These are phyloP conservation scores for Drosophila leonis DNA, from an alignment of 2,888 invertebrate genomes.

Conservation along the genomic window DNA sequence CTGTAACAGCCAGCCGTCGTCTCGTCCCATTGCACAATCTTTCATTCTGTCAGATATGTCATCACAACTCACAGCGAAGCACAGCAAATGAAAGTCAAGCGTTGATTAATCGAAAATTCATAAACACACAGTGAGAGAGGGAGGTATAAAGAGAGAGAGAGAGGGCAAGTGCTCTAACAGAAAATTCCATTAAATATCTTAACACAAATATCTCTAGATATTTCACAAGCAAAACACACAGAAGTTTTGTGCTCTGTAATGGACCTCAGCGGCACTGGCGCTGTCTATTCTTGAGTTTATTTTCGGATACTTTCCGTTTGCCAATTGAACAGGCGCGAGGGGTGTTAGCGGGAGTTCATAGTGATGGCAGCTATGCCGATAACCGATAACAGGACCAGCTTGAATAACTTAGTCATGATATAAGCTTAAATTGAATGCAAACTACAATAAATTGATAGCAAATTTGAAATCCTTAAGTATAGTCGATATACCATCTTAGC, in stretches of 20 bases:
- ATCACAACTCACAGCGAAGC: conserved; percentile 49
- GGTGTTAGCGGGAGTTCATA: background rate
- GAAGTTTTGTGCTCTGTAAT: conserved; percentile 24
- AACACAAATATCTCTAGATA: conserved; percentile 16
- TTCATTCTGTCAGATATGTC: conserved; percentile 77
- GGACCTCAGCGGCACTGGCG: conserved; percentile 22
- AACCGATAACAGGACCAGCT: background rate
- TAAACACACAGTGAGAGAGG: conserved; percentile 28
- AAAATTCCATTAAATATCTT: conserved; percentile 42
- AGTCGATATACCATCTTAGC: background rate
- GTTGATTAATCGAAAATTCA: conserved; percentile 74
- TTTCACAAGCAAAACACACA: conserved; percentile 2
- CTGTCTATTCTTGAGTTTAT: conserved; percentile 38
- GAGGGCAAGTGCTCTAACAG: conserved; percentile 9
- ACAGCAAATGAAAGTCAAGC: conserved; percentile 61
- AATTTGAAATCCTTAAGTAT: background rate
- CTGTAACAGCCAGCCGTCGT: conserved; percentile 24
- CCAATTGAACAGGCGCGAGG: conserved; percentile 37
- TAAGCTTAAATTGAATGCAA: background rate
- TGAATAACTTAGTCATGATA: background rate
- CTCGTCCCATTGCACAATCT: conserved; percentile 49
- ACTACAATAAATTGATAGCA: background rate
- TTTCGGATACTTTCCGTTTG: conserved; percentile 45
- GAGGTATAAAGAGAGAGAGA: background rate
- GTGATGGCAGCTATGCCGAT: conserved; percentile 2